These are phyloP conservation scores for Heliconius charithonia DNA, from an alignment of 2,888 invertebrate species.

Conservation along the genomic window DNA sequence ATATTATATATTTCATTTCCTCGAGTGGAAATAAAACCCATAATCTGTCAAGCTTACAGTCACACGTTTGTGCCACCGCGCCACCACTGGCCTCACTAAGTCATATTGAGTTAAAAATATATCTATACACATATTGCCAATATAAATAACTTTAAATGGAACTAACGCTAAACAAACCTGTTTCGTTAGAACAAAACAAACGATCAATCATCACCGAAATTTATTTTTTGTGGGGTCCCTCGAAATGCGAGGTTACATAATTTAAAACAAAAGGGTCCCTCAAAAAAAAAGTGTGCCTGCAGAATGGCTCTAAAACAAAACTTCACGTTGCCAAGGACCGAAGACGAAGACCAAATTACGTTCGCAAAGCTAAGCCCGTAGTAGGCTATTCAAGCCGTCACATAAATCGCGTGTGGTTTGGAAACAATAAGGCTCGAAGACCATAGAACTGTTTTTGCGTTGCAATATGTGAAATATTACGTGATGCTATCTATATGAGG, in stretches of 20 bases:
- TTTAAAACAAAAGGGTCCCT: conserved; percentile 75
- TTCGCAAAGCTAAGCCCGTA: conserved; percentile 61
- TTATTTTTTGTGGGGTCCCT: conserved; percentile 63
- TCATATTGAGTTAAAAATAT: too few relatives aligned
- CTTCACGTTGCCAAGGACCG: conserved; percentile 58
- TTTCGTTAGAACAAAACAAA: conserved; percentile 54
- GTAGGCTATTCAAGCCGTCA: conserved; percentile 72
- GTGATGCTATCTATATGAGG: not conserved
- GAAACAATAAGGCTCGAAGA: conserved; percentile 67
- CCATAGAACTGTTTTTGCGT: conserved; percentile 19
- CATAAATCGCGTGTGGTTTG: conserved; percentile 76
- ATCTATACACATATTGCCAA: not conserved
- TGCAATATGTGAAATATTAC: conserved; percentile 7
- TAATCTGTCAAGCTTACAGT: too few relatives aligned
- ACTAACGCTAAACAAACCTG: conserved; percentile 31
- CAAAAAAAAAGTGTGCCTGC: conserved; percentile 70
- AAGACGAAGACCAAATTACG: conserved; percentile 61
- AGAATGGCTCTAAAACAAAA: conserved; percentile 73
- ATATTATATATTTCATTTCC: too few relatives aligned
- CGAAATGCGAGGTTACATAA: conserved; percentile 73
- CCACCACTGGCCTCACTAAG: too few relatives aligned
- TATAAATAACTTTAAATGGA: conserved; percentile 8
- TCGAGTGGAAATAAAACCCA: too few relatives aligned
- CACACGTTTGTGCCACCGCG: too few relatives aligned
- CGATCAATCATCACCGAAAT: conserved; percentile 64